These are phyloP conservation scores for Coremacera marginata DNA, from an alignment of 2,888 invertebrate genomes.

Conservation along the genomic window DNA sequence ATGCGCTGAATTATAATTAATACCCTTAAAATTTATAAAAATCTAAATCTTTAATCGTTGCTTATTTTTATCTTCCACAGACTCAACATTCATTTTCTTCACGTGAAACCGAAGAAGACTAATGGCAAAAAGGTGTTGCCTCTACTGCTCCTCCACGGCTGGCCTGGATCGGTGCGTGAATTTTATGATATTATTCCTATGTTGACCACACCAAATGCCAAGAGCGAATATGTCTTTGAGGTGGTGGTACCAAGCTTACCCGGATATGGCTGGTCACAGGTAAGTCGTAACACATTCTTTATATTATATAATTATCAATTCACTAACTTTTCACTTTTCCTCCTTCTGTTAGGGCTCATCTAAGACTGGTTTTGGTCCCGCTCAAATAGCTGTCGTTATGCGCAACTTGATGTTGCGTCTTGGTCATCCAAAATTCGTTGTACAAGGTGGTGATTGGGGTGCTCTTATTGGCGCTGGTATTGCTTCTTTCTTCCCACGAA, in stretches of 20 bases:
- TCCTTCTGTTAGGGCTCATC: conserved; percentile 71
- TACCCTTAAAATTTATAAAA: neutral
- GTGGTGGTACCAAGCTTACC: conserved; percentile 78
- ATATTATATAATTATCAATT: neutral
- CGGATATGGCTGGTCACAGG: conserved; percentile 80
- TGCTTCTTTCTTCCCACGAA: conserved; percentile 75
- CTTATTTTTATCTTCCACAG: conserved; percentile 46
- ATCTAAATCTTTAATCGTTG: neutral
- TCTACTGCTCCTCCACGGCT: conserved; percentile 82
- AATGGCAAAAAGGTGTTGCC: conserved; percentile 73
- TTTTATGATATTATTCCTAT: conserved; percentile 82
- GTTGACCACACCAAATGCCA: conserved; percentile 71
- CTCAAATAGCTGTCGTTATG: conserved; percentile 73
- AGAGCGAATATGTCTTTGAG: conserved; percentile 76
- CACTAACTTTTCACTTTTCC: neutral
- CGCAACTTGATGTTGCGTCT: conserved; percentile 78
- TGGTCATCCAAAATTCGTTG: conserved; percentile 75
- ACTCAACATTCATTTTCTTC: conserved; percentile 80
- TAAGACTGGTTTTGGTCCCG: conserved; percentile 62
- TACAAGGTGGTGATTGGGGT: conserved; percentile 90
- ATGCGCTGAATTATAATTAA: no score
- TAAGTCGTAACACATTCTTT: conserved; percentile 49
- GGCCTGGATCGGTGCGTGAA: conserved; percentile 87
- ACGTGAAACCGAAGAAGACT: conserved; percentile 71
- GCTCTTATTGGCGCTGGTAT: conserved; percentile 74